Base-by-base conservation (phyloP, 2,888 invertebrate species). In the Torymus aiolomorphi region DNA sequence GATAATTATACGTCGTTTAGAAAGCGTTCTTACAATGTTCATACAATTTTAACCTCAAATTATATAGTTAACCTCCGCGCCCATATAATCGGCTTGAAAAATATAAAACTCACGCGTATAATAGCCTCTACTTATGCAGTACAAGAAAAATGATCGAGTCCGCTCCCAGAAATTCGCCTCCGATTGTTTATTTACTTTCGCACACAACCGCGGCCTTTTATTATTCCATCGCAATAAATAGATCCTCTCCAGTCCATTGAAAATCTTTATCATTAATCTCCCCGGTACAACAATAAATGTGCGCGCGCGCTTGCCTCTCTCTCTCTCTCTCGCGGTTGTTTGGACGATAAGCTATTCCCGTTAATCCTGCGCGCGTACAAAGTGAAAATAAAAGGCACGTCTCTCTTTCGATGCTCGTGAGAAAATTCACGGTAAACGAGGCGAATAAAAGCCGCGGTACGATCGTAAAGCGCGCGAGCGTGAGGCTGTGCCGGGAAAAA, bases 381-480 rank as follows among this genome's bases (percentile, higher is more conserved):
- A 31, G 31, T 31, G 31, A 31, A 31, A 31, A 31, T 31, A 31
- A 57, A 56, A 20, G n/a, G 63, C 54, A 59, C 72, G 31, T 31
- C 31, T 31, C 8, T 31, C 31, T 31, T 31, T 31, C 31, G 31
- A 31, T 31, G 31, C 54, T 49, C 74, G 74, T 74, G 74, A 74
- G 76, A 67, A 69, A 76, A 76, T 76, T 69, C 69, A 24, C 59
- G 57, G 62, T 31, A 31, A 31, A 31, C 31, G 31, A 31, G 31
- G 31, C 31, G 31, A 31, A 31, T 31, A 31, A 31, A 31, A 31
- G 31, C 31, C 31, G 4, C 31, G 31, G 31, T 31, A 8, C 31
- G 31, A 31, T 31, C 31, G 31, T 31, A 31, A 31, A 31, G 31
- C 31, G 31, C 31, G 8, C 31, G 31, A 31, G 8, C 31, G 8